A percentile compares a stretch with the other conserved stretches of the same genome.
Evolutionary conservation across 2,113 vertebrate species (phyloP).

Genomic region (Rissa tridactyla): DNA sequence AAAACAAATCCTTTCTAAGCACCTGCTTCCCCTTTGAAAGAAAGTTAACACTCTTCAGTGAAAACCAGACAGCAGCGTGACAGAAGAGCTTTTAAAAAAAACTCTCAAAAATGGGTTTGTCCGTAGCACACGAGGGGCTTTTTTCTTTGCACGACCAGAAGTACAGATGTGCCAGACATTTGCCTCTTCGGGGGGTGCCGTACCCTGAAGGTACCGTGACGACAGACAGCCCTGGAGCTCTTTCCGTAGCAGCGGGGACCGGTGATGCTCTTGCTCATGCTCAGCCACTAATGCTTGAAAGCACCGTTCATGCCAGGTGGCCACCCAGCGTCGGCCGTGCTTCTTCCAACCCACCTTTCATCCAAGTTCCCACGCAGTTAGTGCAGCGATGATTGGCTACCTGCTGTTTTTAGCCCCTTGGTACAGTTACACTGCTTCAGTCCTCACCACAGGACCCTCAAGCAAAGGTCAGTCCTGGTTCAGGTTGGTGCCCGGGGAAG

Average conservation of each 20-base stretch:
- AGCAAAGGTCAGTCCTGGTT: not conserved
- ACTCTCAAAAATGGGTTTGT: not conserved
- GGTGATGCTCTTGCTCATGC: not conserved
- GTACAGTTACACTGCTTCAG: accelerated
- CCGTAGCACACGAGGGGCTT: accelerated
- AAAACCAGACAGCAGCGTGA: not conserved
- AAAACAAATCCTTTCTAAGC: not conserved
- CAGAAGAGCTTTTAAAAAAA: not conserved
- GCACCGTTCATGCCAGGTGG: accelerated
- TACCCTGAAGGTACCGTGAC: not conserved
- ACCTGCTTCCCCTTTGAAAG: not conserved
- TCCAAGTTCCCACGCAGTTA: accelerated
- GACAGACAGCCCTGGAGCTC: not conserved
- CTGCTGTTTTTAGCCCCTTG: not conserved
- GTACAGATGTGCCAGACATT: not conserved
- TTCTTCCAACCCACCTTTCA: not conserved
- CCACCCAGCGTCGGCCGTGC: accelerated
- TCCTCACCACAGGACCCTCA: accelerated
- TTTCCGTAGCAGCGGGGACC: not conserved
- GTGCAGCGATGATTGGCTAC: not conserved
- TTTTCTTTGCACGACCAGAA: not conserved
- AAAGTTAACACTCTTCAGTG: not conserved
- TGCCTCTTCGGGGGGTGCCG: not conserved
- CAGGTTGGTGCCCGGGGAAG: not conserved
- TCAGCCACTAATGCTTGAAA: not conserved